A percentile compares a stretch with the other conserved stretches of the same genome.
phyloP scores from a whole-genome alignment of 2,797 vertebrate genomes.

The Acrossocheilus wenchowensis region DNA sequence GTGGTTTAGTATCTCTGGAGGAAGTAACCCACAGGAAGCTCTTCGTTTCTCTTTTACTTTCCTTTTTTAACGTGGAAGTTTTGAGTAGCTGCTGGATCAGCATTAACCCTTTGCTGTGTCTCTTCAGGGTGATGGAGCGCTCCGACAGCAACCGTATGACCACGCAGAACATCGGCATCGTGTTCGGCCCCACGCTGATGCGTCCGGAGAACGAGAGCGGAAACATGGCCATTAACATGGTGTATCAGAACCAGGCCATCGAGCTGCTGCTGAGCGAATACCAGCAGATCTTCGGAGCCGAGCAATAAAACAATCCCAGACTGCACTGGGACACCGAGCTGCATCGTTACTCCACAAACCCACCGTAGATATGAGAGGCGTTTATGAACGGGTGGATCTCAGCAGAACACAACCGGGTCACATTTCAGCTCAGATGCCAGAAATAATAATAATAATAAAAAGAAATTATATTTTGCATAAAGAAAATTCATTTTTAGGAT shows the following conservation, averaged over 20 bases:
- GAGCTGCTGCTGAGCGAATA: constrained; percentile 86
- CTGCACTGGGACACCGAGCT: background rate
- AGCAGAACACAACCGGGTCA: background rate
- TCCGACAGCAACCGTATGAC: constrained; percentile 88
- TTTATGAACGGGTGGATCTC: background rate
- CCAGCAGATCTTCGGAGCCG: constrained; percentile 75
- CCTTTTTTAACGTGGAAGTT: constrained; percentile 84
- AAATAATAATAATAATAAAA: background rate
- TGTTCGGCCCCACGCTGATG: constrained; percentile 92
- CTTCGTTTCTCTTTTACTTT: constrained; percentile 60
- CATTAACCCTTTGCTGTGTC: constrained; percentile 75
- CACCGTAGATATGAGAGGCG: background rate
- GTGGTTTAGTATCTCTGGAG: constrained; percentile 8
- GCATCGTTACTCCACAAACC: background rate
- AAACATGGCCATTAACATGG: constrained; percentile 86
- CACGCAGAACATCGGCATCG: constrained; percentile 91
- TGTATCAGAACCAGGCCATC: constrained; percentile 90
- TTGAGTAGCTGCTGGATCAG: constrained; percentile 82
- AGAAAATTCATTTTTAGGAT: background rate
- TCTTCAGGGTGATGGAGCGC: constrained; percentile 83
- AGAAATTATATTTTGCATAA: background rate
- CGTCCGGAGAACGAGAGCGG: constrained; percentile 83
- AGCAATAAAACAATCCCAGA: constrained; percentile 42
- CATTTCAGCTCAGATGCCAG: background rate
- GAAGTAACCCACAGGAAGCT: constrained; percentile 62